These are phyloP conservation scores for Gila orcuttii DNA, from an alignment of 2,113 vertebrate genomes.

Conservation along the genomic window DNA sequence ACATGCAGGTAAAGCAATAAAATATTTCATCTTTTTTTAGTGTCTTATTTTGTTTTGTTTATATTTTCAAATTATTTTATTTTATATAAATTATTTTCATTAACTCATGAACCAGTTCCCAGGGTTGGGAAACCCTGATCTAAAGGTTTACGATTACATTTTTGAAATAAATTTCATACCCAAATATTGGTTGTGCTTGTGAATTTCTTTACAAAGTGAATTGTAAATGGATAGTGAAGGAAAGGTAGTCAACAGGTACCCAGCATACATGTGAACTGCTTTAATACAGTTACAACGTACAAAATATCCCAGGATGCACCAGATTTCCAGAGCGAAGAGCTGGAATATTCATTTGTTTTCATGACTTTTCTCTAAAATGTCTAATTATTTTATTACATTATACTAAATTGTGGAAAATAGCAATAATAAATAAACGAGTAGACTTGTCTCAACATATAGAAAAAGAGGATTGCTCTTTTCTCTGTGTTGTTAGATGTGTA, in stretches of 20 bases:
- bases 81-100: background rate
- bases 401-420: background rate
- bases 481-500: background rate
- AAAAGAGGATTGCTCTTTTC: background rate
- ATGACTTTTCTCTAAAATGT: background rate
- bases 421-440: background rate
- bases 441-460: background rate
- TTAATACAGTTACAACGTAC: background rate
- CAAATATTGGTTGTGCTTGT: too few relatives aligned
- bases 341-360: background rate
- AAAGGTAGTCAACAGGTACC: too few relatives aligned
- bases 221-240: too few relatives aligned
- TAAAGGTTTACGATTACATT: too few relatives aligned
- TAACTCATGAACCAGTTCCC: background rate
- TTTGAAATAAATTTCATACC: too few relatives aligned
- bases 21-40: too few relatives aligned
- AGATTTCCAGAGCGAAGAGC: background rate
- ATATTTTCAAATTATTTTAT: too few relatives aligned
- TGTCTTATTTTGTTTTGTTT: too few relatives aligned
- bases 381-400: background rate
- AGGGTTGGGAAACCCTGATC: background rate
- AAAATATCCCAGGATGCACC: background rate
- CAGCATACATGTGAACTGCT: background rate
- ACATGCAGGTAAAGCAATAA: too few relatives aligned
- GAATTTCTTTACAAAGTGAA: too few relatives aligned